Conservation (phyloP, 64 coral and sea anemone species). For the Stichodactyla helianthus region DNA sequence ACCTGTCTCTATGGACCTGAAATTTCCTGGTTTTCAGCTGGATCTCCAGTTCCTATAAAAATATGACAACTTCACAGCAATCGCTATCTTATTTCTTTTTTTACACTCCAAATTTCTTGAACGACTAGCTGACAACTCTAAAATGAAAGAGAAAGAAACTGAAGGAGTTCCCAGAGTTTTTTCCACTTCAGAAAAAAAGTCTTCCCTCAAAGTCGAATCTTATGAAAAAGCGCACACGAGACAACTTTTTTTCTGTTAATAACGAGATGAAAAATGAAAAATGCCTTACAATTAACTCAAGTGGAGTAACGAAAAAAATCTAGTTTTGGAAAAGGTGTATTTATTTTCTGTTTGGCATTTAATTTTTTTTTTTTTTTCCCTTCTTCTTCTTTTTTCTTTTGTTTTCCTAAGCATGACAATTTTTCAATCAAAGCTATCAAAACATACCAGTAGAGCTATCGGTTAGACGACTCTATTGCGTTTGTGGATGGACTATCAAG, state of each 20-base stretch:
- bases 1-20: slow-evolving; percentile 13
- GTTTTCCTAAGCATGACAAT: slow-evolving; percentile 42
- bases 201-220: not conserved
- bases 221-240: not conserved
- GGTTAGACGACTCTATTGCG: slow-evolving; percentile 10
- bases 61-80: not conserved
- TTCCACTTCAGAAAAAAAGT: not conserved
- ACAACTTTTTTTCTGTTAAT: not conserved
- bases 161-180: not conserved
- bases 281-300: not conserved
- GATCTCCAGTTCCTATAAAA: not conserved
- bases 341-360: slow-evolving; percentile 27
- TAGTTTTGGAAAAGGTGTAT: not conserved
- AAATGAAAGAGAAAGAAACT: not conserved
- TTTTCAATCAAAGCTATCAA: slow-evolving; percentile 36
- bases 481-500: slow-evolving; percentile 28
- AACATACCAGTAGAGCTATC: slow-evolving; percentile 34
- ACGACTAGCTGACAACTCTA: not conserved
- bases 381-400: slow-evolving; percentile 1
- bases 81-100: not conserved
- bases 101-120: not conserved
- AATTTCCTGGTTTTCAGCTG: slow-evolving; percentile 23
- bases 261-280: not conserved
- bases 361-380: not conserved
- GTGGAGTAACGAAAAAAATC: not conserved